Percentiles rank a stretch among this genome's conserved stretches.
phyloP scores from a whole-genome alignment of 2,888 invertebrate genomes.

The Danaus chrysippus region DNA sequence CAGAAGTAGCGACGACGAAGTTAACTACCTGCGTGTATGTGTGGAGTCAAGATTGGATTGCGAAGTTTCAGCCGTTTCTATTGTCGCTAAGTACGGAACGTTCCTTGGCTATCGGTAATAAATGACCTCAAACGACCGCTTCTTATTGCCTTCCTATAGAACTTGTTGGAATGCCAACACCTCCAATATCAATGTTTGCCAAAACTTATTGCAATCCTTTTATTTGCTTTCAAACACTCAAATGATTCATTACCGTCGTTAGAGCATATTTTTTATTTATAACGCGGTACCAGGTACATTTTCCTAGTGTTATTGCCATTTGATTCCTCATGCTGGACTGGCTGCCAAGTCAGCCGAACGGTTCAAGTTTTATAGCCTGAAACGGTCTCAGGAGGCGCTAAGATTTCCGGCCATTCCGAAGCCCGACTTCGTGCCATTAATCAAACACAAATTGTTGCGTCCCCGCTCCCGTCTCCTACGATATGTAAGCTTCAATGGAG shows the following conservation, averaged over 20 bases:
- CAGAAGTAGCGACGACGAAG: constrained; percentile 20
- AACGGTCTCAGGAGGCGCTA: constrained; percentile 51
- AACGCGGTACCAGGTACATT: no score
- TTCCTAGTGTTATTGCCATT: constrained; percentile 7
- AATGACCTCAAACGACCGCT: constrained; percentile 28
- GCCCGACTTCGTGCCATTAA: constrained; percentile 44
- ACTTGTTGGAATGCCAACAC: constrained; percentile 23
- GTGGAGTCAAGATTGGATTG: constrained; percentile 34
- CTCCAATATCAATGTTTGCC: constrained; percentile 12
- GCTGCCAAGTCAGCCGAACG: constrained; percentile 25
- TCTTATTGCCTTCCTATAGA: constrained; percentile 22
- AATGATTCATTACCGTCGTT: neutral
- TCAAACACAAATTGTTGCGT: constrained; percentile 60
- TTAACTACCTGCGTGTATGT: constrained; percentile 23
- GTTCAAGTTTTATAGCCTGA: constrained; percentile 46
- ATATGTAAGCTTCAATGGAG: constrained; percentile 58
- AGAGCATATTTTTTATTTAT: no score
- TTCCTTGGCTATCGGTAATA: constrained; percentile 29
- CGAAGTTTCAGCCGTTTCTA: constrained; percentile 33
- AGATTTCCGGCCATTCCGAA: constrained; percentile 39
- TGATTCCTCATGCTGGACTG: constrained; percentile 1
- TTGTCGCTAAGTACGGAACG: constrained; percentile 34
- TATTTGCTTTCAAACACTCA: constrained; percentile 2
- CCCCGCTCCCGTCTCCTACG: constrained; percentile 33
- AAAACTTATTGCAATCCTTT: constrained; percentile 13